A percentile compares a stretch with the other conserved stretches of the same genome.
Evolutionary conservation across 2,113 vertebrate species (phyloP).

Genomic region (Tiliqua scincoides): DNA sequence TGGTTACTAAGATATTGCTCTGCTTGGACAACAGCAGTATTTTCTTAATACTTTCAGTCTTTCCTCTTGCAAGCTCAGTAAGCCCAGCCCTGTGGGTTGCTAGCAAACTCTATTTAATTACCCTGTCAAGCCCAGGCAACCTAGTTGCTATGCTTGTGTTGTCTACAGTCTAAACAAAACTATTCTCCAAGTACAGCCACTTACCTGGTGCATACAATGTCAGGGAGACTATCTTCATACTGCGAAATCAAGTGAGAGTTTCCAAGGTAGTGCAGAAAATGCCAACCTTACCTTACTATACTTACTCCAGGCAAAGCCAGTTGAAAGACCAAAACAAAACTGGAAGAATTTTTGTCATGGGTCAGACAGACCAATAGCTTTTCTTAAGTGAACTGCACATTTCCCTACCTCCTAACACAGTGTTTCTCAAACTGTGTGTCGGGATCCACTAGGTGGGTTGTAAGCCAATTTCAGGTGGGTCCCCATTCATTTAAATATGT

Average conservation of each 20-base stretch:
- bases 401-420: background rate
- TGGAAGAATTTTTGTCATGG: background rate
- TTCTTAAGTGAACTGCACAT: background rate
- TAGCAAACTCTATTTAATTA: conserved; percentile 16
- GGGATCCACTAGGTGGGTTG: too few relatives aligned
- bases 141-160: conserved; percentile 49
- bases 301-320: background rate
- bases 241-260: background rate
- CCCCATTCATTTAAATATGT: too few relatives aligned
- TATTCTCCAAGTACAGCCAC: conserved; percentile 25
- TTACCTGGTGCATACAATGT: background rate
- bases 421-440: too few relatives aligned
- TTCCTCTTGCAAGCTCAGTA: conserved; percentile 24
- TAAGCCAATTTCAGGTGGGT: too few relatives aligned
- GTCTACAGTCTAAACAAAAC: conserved; percentile 45
- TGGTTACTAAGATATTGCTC: background rate
- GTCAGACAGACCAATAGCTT: background rate
- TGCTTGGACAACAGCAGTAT: background rate
- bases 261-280: background rate
- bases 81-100: conserved; percentile 29
- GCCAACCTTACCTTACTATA: background rate
- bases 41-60: conserved; percentile 6
- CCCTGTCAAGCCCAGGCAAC: conserved; percentile 27
- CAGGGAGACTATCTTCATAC: background rate
- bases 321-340: background rate